These are phyloP conservation scores for Echiichthys vipera DNA, from an alignment of 2,797 vertebrate species.

Conservation along the genomic window DNA sequence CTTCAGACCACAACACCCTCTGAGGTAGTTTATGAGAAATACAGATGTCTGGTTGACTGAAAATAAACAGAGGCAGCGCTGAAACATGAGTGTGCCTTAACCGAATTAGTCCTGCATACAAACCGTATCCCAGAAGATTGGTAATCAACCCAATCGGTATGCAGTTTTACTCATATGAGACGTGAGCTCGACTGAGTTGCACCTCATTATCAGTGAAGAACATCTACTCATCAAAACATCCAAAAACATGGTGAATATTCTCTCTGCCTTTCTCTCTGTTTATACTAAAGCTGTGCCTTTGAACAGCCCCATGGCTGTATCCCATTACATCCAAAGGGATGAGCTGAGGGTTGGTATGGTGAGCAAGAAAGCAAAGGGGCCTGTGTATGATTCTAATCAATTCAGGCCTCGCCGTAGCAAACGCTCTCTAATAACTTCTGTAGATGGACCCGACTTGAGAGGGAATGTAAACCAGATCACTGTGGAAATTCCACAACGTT, in stretches of 20 bases:
- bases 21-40: slow-evolving; percentile 70
- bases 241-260: slow-evolving; percentile 36
- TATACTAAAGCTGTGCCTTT: slow-evolving; percentile 61
- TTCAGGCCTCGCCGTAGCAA: slow-evolving; percentile 51
- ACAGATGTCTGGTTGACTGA: slow-evolving; percentile 68
- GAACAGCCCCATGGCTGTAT: slow-evolving; percentile 60
- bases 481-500: slow-evolving; percentile 75
- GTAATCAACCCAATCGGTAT: slow-evolving; percentile 33
- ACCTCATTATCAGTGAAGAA: slow-evolving; percentile 35
- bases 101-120: slow-evolving; percentile 47
- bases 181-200: slow-evolving; percentile 5
- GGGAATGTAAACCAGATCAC: slow-evolving; percentile 81
- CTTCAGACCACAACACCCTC: slow-evolving; percentile 66
- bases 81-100: slow-evolving; percentile 59
- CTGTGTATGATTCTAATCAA: slow-evolving; percentile 76
- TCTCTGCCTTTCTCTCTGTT: slow-evolving; percentile 47
- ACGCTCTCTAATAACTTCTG: slow-evolving; percentile 70
- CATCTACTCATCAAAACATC: slow-evolving; percentile 57
- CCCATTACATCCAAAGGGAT: slow-evolving; percentile 69
- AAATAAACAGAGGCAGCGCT: slow-evolving; percentile 72
- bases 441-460: slow-evolving; percentile 67
- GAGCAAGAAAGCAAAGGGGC: slow-evolving; percentile 49
- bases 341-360: slow-evolving; percentile 51
- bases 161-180: slow-evolving; percentile 29
- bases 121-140: slow-evolving; percentile 29